phyloP scores from a whole-genome alignment of 2,797 vertebrate genomes.

The Morus bassanus region DNA sequence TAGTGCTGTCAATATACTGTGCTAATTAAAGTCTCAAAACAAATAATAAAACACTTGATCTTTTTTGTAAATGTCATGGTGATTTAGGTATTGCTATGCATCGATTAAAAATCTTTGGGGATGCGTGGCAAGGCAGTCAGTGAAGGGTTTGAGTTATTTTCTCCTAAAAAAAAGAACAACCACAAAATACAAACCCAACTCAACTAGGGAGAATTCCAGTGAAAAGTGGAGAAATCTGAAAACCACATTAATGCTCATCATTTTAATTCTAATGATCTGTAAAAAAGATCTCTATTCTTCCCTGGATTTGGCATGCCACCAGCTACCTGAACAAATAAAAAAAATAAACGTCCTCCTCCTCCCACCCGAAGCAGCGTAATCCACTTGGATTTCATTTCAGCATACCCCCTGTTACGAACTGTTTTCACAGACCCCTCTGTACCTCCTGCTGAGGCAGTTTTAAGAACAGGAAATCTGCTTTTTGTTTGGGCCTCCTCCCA shows the following conservation, averaged over 20 bases:
- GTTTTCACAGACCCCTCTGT: background rate
- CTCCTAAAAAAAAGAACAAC: rapidly evolving
- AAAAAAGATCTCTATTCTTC: background rate
- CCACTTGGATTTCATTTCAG: conserved; percentile 1
- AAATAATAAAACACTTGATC: conserved; percentile 65
- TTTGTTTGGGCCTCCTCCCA: background rate
- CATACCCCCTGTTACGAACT: background rate
- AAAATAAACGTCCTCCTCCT: background rate
- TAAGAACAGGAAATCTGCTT: background rate
- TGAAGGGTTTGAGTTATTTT: background rate
- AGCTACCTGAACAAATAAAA: background rate
- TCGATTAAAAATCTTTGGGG: conserved; percentile 54
- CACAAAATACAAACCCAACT: background rate
- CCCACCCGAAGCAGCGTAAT: background rate
- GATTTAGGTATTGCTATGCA: conserved; percentile 61
- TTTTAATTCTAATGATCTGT: conserved; percentile 10
- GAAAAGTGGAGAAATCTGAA: conserved; percentile 15
- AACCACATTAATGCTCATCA: background rate
- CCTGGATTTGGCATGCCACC: background rate
- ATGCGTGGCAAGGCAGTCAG: background rate
- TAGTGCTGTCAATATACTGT: conserved; percentile 51
- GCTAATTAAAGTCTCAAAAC: conserved; percentile 65
- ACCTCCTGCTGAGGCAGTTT: background rate
- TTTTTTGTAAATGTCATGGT: conserved; percentile 60
- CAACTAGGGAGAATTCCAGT: conserved; percentile 25